Evolutionary conservation across 1,140 invertebrate species (phyloP), one percentile per base, ranked within the genome.

Genomic region (Pararge aegeria): DNA sequence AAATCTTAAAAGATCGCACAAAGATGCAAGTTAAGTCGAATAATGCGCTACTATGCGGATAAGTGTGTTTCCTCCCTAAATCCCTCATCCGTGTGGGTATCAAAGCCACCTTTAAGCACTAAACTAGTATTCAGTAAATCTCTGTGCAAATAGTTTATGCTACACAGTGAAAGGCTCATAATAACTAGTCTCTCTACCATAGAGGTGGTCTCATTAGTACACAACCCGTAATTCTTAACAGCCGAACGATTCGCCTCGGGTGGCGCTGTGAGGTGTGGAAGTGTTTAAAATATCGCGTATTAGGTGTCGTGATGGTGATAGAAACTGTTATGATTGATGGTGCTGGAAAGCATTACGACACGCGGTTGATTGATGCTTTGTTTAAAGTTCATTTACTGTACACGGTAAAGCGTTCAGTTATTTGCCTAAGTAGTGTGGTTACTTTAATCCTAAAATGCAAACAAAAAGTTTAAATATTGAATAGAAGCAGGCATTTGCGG

Each of bases 161-260:
- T 24, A 24, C 24, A 24, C 3, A 2, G 7, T 24, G 10, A 30
- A 10, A 10, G 29, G 5, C 10, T 10, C 29, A 30, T 10, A 30
- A 30, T 30, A 30, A 30, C 29, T 30, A 30, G 29, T 30, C 29
- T 30, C 29, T 30, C 29, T 24, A 5, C 5, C 29, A 30, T 5
- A 10, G 29, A 30, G 29, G 74, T 66, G 73, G 74, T 77, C 74
- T 70, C 71, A 80, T 80, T 76, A 76, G 59, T 40, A 40, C 51
- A 64, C 62, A 53, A 55, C 59, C 70, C 5, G 29, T 30, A 67
- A 66, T 64, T 71, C 55, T 62, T 51, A 55, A 68, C 64, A 61
- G 66, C 52, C 52, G 69, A 13, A 57, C 61, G 56, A 51, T 59
- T 55, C 67, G 53, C 38, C 51, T 61, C 65, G 60, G 63, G 60